Conservation (phyloP, 2,113 vertebrate species). For the Cavia aperea region DNA sequence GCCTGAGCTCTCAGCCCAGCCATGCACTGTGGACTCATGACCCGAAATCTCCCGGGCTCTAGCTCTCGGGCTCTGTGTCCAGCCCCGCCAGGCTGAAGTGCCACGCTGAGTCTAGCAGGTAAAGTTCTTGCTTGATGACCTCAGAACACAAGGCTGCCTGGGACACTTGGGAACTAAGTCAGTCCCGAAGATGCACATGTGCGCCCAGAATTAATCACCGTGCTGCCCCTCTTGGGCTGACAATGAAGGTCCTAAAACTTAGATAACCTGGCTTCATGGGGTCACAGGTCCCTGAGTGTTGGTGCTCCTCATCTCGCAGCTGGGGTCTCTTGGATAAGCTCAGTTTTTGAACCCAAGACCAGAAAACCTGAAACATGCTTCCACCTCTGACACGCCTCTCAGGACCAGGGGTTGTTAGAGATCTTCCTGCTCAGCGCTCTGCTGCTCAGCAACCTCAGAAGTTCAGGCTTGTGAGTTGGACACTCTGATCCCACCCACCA, state of each 20-base stretch:
- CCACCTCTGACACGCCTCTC: too few species aligned
- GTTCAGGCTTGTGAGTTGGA: too few species aligned
- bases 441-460: fast-evolving
- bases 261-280: fast-evolving
- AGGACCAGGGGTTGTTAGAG: too few species aligned
- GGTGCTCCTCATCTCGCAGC: background rate
- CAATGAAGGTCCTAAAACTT: background rate
- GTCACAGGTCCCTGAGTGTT: background rate
- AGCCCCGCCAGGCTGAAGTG: background rate
- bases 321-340: too few species aligned
- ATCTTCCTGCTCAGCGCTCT: fast-evolving
- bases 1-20: fast-evolving
- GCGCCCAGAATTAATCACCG: background rate
- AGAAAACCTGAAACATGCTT: too few species aligned
- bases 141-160: fast-evolving
- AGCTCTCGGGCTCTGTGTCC: fast-evolving
- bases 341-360: too few species aligned
- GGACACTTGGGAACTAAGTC: fast-evolving
- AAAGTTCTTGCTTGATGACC: fast-evolving
- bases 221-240: background rate
- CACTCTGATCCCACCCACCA: fast-evolving
- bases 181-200: fast-evolving
- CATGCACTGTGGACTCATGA: background rate
- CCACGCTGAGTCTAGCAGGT: fast-evolving
- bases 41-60: background rate